phyloP scores from a whole-genome alignment of 1,140 invertebrate genomes.

The Neodiprion virginianus region DNA sequence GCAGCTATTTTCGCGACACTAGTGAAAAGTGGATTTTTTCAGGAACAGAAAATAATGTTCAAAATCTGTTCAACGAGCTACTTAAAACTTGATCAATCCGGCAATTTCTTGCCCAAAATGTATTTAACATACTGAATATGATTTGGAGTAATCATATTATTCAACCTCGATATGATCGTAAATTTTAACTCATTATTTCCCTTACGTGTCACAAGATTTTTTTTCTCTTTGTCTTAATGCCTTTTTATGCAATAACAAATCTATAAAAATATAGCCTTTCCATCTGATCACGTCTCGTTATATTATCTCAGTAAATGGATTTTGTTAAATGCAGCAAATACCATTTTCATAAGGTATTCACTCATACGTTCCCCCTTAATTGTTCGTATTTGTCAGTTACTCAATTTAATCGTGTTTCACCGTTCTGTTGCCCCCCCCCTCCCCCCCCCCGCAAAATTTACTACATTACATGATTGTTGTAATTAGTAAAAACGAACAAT shows the following conservation, averaged over 20 bases:
- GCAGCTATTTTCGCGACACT: no score
- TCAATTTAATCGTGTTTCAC: constrained; percentile 36
- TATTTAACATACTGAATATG: constrained; percentile 9
- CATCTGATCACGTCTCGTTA: constrained; percentile 50
- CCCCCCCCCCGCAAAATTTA: background rate
- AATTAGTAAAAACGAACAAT: background rate
- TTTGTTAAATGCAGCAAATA: background rate
- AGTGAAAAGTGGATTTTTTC: no score
- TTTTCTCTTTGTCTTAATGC: constrained; percentile 58
- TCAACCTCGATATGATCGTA: background rate
- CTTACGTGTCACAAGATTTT: background rate
- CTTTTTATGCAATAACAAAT: constrained; percentile 60
- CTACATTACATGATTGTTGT: background rate
- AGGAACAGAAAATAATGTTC: no score
- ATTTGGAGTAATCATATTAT: constrained; percentile 4
- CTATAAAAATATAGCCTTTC: constrained; percentile 63
- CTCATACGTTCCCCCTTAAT: constrained; percentile 21
- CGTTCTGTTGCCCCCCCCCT: constrained; percentile 28
- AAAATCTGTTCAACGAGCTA: no score
- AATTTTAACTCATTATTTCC: constrained; percentile 12
- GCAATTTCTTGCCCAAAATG: no score
- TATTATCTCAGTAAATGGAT: constrained; percentile 50
- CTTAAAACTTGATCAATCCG: no score
- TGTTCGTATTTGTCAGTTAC: constrained; percentile 37
- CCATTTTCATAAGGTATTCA: constrained; percentile 1